Evolutionary conservation across 2,113 vertebrate genomes (phyloP).

Genomic region (Mellivora capensis): DNA sequence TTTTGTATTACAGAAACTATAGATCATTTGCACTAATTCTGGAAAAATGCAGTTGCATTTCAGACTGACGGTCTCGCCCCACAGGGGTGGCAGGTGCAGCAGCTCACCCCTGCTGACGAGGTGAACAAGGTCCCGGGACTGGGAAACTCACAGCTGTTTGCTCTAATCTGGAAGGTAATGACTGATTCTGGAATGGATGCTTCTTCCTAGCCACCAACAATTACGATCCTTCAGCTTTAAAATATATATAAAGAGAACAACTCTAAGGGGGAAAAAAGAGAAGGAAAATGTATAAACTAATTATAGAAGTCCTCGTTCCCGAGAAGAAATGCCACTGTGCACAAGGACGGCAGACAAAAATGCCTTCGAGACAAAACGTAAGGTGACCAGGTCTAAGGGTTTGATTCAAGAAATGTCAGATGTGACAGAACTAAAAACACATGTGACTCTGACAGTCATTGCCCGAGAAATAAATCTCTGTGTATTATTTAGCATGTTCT

Average conservation of each 20-base stretch:
- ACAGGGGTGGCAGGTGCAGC: not conserved
- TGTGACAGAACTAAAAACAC: not conserved
- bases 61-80: not conserved
- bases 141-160: not conserved
- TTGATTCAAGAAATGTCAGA: not conserved
- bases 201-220: not conserved
- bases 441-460: not conserved
- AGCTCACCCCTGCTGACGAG: not conserved
- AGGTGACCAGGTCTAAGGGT: not conserved
- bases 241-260: not conserved
- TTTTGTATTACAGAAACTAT: not conserved
- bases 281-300: not conserved
- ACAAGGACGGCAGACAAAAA: not conserved
- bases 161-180: not conserved
- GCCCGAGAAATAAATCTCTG: not conserved
- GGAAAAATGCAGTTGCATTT: not conserved
- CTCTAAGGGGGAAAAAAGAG: not conserved
- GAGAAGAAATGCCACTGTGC: not conserved
- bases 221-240: not conserved
- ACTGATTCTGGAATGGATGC: not conserved
- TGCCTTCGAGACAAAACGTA: not conserved
- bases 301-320: not conserved
- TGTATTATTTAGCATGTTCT: not conserved
- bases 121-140: not conserved
- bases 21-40: not conserved